phyloP scores from a whole-genome alignment of 2,797 vertebrate species.

The Malacoctenus gilli region DNA sequence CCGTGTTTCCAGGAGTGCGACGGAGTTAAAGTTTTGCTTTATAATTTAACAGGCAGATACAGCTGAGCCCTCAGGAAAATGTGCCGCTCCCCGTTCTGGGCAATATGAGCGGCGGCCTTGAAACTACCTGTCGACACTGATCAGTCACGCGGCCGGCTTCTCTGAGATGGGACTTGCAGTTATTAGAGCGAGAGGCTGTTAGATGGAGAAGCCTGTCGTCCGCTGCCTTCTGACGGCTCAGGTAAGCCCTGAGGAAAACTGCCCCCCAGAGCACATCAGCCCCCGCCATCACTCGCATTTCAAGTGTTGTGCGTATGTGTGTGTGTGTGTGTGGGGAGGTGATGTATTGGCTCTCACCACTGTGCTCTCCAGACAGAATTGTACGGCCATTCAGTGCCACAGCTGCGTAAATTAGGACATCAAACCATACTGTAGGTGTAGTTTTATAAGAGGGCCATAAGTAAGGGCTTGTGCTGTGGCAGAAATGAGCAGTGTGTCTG shows the following conservation, averaged over 20 bases:
- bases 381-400: conserved; percentile 29
- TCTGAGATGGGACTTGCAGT: conserved; percentile 77
- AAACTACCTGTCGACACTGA: conserved; percentile 84
- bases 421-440: conserved; percentile 18
- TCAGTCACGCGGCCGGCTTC: conserved; percentile 74
- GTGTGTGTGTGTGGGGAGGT: no score
- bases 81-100: conserved; percentile 59
- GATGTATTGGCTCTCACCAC: conserved; percentile 57
- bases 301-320: no score
- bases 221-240: conserved; percentile 64
- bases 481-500: conserved; percentile 19
- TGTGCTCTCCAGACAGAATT: conserved; percentile 32
- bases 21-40: no score
- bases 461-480: conserved; percentile 22
- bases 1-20: no score
- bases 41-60: no score
- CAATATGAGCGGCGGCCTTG: conserved; percentile 76
- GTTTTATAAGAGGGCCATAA: conserved; percentile 25
- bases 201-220: conserved; percentile 76
- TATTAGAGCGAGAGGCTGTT: conserved; percentile 82
- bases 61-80: conserved; percentile 72
- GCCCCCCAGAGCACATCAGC: conserved; percentile 43
- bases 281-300: conserved; percentile 43
- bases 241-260: conserved; percentile 70
- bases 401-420: conserved; percentile 59